Percentiles rank a stretch among this genome's conserved stretches.
phyloP scores from a whole-genome alignment of 2,888 invertebrate genomes.

The Sesamia inferens region DNA sequence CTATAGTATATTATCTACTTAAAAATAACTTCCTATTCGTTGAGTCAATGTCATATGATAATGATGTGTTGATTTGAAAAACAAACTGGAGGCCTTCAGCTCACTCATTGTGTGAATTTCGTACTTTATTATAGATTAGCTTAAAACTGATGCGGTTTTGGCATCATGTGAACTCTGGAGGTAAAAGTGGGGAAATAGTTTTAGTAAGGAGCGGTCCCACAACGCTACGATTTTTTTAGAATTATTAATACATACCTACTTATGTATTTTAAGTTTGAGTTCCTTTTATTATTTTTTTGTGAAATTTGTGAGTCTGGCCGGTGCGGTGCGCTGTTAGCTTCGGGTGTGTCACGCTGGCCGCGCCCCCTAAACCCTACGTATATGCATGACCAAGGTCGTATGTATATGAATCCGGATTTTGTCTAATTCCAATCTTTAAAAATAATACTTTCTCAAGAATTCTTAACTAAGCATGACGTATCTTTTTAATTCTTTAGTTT shows the following conservation, averaged over 20 bases:
- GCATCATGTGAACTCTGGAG: conserved; percentile 25
- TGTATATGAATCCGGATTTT: conserved; percentile 12
- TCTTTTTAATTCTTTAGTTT: neutral
- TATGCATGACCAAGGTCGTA: conserved; percentile 52
- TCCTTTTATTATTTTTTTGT: conserved; percentile 28
- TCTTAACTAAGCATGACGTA: neutral
- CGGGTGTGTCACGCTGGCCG: conserved; percentile 24
- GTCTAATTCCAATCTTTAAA: neutral
- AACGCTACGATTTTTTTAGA: no score
- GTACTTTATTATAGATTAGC: conserved; percentile 66
- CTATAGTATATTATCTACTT: conserved; percentile 49
- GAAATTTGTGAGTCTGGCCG: conserved; percentile 51
- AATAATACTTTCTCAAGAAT: neutral
- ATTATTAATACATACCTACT: no score
- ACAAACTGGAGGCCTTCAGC: conserved; percentile 67
- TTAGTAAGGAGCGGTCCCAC: no score
- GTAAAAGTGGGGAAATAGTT: no score
- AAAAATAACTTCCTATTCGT: conserved; percentile 65
- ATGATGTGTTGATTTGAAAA: conserved; percentile 67
- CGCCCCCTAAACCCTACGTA: conserved; percentile 48
- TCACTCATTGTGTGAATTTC: conserved; percentile 65
- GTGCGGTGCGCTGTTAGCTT: conserved; percentile 67
- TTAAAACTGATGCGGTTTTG: conserved; percentile 74
- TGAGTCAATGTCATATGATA: conserved; percentile 72
- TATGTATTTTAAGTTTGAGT: no score